Percentiles rank a stretch among this genome's conserved stretches.
Conservation (phyloP, 2,888 invertebrate genomes). For the Caenorhabditis afra region DNA sequence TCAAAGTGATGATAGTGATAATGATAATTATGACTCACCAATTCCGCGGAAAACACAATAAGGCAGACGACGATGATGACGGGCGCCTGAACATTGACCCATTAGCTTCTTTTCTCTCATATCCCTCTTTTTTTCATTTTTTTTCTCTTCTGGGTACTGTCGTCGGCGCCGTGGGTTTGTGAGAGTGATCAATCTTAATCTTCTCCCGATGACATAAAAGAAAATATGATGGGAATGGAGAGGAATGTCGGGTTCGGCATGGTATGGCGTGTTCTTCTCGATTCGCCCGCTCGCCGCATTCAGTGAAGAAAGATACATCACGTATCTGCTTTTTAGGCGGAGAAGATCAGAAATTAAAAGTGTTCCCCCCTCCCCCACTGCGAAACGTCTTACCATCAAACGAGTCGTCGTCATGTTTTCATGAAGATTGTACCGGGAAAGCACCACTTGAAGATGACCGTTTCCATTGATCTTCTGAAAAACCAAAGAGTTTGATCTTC, state of each 20-base stretch:
- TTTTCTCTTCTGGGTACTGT: not conserved
- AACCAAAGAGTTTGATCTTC: too few species aligned
- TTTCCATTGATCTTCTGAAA: conserved; percentile 43
- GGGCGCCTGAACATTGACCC: conserved; percentile 53
- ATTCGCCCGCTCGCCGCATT: too few species aligned
- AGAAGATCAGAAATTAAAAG: conserved; percentile 43
- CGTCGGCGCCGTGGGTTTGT: not conserved
- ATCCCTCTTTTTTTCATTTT: not conserved
- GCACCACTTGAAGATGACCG: conserved; percentile 52
- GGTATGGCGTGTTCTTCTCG: conserved; percentile 16
- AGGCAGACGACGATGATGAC: conserved; percentile 30
- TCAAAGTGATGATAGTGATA: too few species aligned
- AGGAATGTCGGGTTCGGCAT: not conserved
- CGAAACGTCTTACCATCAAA: conserved; percentile 38
- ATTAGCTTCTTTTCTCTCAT: conserved; percentile 28
- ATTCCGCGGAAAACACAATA: conserved; percentile 46
- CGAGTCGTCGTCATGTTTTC: conserved; percentile 58
- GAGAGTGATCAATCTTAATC: conserved; percentile 28
- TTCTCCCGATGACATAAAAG: conserved; percentile 29
- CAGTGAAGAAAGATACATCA: conserved; percentile 2
- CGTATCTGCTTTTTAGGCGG: conserved; percentile 3
- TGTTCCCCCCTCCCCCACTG: conserved; percentile 15
- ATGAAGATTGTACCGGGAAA: conserved; percentile 48
- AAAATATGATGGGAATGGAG: conserved; percentile 6
- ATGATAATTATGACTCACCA: conserved; percentile 49